Percentiles rank a stretch among this genome's conserved stretches.
These are phyloP conservation scores for Lottia gigantea DNA, from an alignment of 2,888 invertebrate genomes.

Conservation along the genomic window DNA sequence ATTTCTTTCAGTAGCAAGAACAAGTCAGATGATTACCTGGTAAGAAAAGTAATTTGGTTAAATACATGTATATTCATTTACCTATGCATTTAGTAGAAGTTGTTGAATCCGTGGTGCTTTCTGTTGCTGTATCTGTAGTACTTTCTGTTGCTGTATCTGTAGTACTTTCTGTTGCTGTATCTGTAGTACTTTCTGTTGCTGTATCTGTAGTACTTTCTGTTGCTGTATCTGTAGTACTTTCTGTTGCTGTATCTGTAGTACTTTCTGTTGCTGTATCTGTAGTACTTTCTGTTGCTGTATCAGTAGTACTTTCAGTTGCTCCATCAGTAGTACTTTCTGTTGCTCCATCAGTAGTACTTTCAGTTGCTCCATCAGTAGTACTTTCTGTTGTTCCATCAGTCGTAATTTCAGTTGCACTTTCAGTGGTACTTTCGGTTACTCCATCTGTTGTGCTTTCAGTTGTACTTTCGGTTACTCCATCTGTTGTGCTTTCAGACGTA, in stretches of 20 bases:
- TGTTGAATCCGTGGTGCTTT: slow-evolving; percentile 1
- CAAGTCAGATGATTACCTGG: too few species aligned
- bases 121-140: slow-evolving; percentile 4
- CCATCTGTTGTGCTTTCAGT: slow-evolving; percentile 12
- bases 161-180: neutral
- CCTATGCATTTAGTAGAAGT: slow-evolving; percentile 1
- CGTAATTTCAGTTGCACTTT: neutral
- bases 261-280: slow-evolving; percentile 7
- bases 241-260: slow-evolving; percentile 5
- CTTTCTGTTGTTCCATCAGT: slow-evolving; percentile 5
- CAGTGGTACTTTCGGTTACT: neutral
- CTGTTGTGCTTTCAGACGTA: neutral
- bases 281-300: neutral
- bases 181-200: neutral
- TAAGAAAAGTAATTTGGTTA: too few species aligned
- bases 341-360: slow-evolving; percentile 3
- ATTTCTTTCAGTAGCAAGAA: too few species aligned
- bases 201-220: slow-evolving; percentile 3
- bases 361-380: slow-evolving; percentile 8
- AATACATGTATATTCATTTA: too few species aligned
- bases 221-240: neutral
- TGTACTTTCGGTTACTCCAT: neutral
- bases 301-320: slow-evolving; percentile 6
- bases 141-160: slow-evolving; percentile 1
- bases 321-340: slow-evolving; percentile 4